Evolutionary conservation across 2,113 vertebrate species (phyloP).

Genomic region (Setophaga kirtlandii): DNA sequence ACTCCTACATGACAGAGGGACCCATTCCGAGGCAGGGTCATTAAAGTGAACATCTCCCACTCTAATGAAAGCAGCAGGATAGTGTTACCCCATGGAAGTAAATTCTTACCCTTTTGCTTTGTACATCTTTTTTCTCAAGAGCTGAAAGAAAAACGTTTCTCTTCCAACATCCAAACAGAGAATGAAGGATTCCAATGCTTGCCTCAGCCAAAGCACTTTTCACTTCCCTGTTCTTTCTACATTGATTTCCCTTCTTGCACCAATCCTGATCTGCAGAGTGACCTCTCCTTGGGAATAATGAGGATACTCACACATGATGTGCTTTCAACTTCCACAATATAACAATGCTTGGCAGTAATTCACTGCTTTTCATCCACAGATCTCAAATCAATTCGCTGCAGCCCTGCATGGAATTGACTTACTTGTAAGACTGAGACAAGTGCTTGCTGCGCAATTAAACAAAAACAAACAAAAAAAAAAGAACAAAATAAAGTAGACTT

Average conservation of each 20-base stretch:
- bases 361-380: slow-evolving; percentile 42
- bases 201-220: background rate
- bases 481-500: background rate
- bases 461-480: background rate
- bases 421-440: slow-evolving; percentile 1
- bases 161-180: background rate
- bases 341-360: slow-evolving; percentile 50
- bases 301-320: background rate
- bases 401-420: slow-evolving; percentile 33
- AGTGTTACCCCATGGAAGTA: background rate
- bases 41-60: background rate
- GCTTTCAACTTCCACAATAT: background rate
- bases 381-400: slow-evolving; percentile 54
- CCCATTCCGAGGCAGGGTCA: background rate
- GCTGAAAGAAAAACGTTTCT: background rate
- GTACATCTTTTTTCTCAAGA: background rate
- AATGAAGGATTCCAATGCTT: background rate
- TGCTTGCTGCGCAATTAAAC: slow-evolving; percentile 52
- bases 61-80: background rate
- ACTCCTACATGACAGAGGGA: background rate
- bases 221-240: background rate
- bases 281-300: slow-evolving; percentile 7
- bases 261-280: background rate
- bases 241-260: slow-evolving; percentile 1
- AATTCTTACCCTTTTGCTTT: background rate